phyloP scores from a whole-genome alignment of 2,797 vertebrate species.

The Myiotriccus ornatus region DNA sequence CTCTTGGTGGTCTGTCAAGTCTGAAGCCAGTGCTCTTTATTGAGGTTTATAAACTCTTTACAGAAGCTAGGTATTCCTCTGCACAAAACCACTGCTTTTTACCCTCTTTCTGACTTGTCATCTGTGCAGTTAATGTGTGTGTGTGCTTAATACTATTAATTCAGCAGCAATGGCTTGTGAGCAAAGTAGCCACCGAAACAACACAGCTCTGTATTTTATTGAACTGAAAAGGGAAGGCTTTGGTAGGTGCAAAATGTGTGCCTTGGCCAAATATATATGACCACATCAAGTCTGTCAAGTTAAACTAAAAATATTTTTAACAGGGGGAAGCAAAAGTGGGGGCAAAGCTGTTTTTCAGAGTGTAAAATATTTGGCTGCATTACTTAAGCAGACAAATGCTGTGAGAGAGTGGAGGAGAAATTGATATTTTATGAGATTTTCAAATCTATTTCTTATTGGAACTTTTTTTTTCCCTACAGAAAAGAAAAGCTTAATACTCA shows the following conservation, averaged over 20 bases:
- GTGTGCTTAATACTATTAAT: not conserved
- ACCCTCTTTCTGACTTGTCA: not conserved
- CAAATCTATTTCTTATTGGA: not conserved
- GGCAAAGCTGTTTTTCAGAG: not conserved
- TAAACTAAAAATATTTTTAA: not conserved
- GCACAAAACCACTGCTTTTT: not conserved
- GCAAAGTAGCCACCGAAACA: not conserved
- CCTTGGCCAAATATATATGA: not conserved
- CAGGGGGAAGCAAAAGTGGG: not conserved
- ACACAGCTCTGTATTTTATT: not conserved
- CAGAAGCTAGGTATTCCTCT: not conserved
- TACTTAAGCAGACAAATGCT: not conserved
- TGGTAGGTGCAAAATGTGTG: not conserved
- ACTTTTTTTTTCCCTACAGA: not conserved
- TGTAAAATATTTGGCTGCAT: not conserved
- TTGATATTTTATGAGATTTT: not conserved
- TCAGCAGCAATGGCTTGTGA: not conserved
- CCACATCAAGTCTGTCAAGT: not conserved
- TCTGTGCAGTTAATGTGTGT: not conserved
- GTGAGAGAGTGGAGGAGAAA: not conserved
- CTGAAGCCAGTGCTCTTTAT: not conserved
- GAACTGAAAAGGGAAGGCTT: not conserved
- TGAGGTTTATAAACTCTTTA: conserved; percentile 20
- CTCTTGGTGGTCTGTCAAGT: conserved; percentile 20
- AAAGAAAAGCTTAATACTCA: not conserved